Evolutionary conservation across 2,797 vertebrate genomes (phyloP), one percentile per base, ranked within the genome.

Genomic region (Leptatherina wallacei): DNA sequence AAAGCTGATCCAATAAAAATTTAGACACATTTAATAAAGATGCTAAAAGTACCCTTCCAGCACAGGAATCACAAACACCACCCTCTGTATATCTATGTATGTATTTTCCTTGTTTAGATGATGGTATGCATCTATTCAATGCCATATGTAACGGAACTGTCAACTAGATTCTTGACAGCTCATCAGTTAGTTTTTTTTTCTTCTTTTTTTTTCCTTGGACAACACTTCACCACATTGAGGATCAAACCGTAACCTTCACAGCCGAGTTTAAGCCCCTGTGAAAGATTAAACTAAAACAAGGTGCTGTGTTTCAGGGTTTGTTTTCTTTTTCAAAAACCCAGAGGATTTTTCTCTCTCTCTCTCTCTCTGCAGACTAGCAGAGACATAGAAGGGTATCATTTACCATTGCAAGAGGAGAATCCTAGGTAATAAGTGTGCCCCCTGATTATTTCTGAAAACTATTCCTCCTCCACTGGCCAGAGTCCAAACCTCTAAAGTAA

Each of bases 381-480:
- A 60, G 69, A 76, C 61, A 60, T 57, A 60, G 55, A 70, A 36
- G 75, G 82, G 80, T 87, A 86, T 91, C 80, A 70, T 85, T 92
- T 87, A 88, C 81, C 75, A 70, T 88, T 89, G 91, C 76, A 71
- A 90, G 83, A 91, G 76, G 88, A 88, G 89, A 73, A 93, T 92
- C 87, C 85, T 90, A 85, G 85, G 88, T 90, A 93, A 94, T 92
- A 91, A 91, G 90, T 77, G 82, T 82, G 82, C 73, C 85, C 85
- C 81, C 85, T 90, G 93, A 94, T 95, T 93, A 93, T 94, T 93
- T 92, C 88, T 91, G 86, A 94, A 94, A 94, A 91, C 87, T 85
- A 86, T 91, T 93, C 93, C 91, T 81, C 85, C 85, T 90, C 82
- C 69, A 24, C 78, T 93, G 93, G 92, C 92, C 61, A n/a, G n/a